Percentiles rank a stretch among this genome's conserved stretches.
phyloP scores from a whole-genome alignment of 2,113 vertebrate species.

The Odocoileus hemionus region DNA sequence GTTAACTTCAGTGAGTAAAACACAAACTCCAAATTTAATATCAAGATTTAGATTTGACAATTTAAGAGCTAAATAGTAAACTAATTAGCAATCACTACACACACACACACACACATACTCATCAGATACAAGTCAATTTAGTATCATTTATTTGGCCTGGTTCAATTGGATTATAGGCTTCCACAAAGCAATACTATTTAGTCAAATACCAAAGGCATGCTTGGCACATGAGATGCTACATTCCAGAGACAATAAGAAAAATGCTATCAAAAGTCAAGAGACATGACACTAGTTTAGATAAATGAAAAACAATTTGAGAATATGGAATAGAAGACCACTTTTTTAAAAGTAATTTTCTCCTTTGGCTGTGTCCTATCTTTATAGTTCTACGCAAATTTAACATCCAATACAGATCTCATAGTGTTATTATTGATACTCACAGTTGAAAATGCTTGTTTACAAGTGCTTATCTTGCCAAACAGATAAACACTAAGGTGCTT shows the following conservation, averaged over 20 bases:
- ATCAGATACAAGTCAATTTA: background rate
- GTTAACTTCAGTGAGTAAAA: background rate
- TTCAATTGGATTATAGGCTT: background rate
- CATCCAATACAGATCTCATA: conserved; percentile 2
- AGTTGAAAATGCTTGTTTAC: conserved; percentile 58
- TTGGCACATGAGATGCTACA: background rate
- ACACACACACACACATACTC: background rate
- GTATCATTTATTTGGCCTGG: background rate
- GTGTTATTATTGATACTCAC: conserved; percentile 26
- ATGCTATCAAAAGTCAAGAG: background rate
- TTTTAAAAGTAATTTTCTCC: background rate
- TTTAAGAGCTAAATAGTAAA: background rate
- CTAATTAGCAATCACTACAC: background rate
- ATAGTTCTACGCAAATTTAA: conserved; percentile 18
- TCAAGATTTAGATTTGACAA: background rate
- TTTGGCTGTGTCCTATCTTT: background rate
- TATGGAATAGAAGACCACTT: conserved; percentile 33
- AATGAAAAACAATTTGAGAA: background rate
- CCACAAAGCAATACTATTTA: background rate
- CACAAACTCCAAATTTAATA: background rate
- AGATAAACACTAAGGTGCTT: conserved; percentile 53
- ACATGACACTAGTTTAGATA: background rate
- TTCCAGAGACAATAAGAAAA: background rate
- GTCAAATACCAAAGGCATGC: background rate
- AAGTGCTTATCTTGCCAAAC: conserved; percentile 52